These are phyloP conservation scores for Rhynchonycteris naso DNA, from an alignment of 2,797 vertebrate species.

Conservation along the genomic window DNA sequence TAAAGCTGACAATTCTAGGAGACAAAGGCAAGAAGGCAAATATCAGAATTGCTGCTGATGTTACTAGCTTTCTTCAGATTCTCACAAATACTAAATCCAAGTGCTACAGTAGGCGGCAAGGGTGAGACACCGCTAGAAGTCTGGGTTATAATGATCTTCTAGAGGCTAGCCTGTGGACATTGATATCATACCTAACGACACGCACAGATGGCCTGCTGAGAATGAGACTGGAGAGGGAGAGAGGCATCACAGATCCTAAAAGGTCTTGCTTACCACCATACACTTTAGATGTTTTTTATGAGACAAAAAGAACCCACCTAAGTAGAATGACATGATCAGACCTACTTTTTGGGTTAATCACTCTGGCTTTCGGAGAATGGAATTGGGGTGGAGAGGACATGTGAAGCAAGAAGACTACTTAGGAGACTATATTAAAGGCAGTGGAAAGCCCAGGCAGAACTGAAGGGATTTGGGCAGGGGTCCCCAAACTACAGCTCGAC, in stretches of 20 bases:
- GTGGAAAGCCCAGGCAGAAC: not conserved
- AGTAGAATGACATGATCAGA: not conserved
- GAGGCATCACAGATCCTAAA: not conserved
- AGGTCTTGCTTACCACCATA: not conserved
- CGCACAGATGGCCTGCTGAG: not conserved
- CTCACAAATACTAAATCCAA: not conserved
- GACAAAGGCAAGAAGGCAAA: not conserved
- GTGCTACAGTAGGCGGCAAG: not conserved
- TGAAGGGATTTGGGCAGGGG: too few relatives aligned
- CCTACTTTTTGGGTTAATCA: not conserved
- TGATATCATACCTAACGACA: not conserved
- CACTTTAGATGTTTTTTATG: not conserved
- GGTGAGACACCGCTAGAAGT: not conserved
- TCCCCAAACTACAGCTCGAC: too few relatives aligned
- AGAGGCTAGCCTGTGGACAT: not conserved
- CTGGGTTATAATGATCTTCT: not conserved
- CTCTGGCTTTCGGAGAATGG: not conserved
- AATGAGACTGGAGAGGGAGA: not conserved
- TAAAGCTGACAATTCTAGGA: not conserved
- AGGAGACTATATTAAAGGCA: not conserved
- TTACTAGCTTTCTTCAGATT: not conserved
- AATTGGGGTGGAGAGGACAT: not conserved
- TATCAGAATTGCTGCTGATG: not conserved
- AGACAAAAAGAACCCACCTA: not conserved
- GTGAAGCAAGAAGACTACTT: not conserved